These are phyloP conservation scores for Pyralis farinalis DNA, from an alignment of 2,888 invertebrate genomes.

Conservation along the genomic window DNA sequence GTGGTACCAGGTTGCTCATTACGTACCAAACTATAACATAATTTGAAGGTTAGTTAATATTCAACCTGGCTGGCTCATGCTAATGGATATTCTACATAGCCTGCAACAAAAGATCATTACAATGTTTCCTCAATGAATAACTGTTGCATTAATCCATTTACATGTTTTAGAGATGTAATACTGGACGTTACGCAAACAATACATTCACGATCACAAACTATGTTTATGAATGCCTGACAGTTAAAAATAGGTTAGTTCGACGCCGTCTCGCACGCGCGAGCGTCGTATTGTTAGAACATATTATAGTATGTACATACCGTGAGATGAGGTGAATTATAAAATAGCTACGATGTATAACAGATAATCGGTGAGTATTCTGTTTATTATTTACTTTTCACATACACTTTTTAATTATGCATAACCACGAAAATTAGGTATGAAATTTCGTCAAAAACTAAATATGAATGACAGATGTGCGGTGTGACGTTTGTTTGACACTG, in stretches of 20 bases:
- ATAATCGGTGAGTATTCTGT: conserved; percentile 11
- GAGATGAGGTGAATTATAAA: conserved; percentile 8
- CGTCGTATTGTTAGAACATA: conserved; percentile 9
- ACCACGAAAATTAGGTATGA: no score
- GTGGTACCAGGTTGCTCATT: no score
- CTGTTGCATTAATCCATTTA: background rate
- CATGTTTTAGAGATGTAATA: conserved; percentile 6
- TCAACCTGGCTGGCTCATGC: no score
- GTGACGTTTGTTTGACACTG: no score
- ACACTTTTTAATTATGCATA: no score
- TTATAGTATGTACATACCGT: conserved; percentile 23
- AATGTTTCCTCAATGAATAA: no score
- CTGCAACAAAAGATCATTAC: no score
- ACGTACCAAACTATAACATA: no score
- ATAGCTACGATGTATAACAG: conserved; percentile 13
- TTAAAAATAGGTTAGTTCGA: conserved; percentile 61
- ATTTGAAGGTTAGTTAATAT: no score
- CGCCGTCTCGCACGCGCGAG: conserved; percentile 12
- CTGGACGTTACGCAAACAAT: conserved; percentile 22
- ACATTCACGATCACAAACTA: conserved; percentile 11
- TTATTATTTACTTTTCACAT: background rate
- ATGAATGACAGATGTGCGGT: no score
- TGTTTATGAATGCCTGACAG: conserved; percentile 42
- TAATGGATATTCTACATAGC: no score
- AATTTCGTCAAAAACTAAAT: no score